Percentiles rank a stretch among this genome's conserved stretches.
These are phyloP conservation scores for Eucera pruinosa DNA, from an alignment of 2,888 invertebrate species.

Conservation along the genomic window DNA sequence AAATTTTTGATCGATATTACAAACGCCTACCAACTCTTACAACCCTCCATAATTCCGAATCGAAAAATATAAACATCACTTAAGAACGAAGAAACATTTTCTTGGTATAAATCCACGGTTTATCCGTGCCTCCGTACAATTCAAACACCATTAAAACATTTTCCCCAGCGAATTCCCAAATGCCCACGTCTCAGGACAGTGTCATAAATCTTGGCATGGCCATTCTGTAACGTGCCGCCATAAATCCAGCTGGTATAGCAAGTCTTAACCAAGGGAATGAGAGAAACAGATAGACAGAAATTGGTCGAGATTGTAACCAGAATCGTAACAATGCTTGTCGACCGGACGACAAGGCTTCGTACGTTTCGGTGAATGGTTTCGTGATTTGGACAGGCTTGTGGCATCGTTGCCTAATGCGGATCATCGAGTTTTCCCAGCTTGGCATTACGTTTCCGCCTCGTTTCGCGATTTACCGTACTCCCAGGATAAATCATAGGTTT, in stretches of 20 bases:
- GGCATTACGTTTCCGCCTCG: slow-evolving; percentile 55
- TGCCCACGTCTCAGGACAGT: not conserved
- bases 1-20: too few species aligned
- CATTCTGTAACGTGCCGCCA: not conserved
- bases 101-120: too few species aligned
- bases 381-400: slow-evolving; percentile 48
- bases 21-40: too few species aligned
- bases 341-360: slow-evolving; percentile 31
- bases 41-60: too few species aligned
- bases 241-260: not conserved
- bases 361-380: slow-evolving; percentile 44
- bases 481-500: slow-evolving; percentile 61
- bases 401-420: slow-evolving; percentile 68
- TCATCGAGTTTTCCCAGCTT: slow-evolving; percentile 65
- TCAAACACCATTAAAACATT: not conserved
- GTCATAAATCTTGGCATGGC: not conserved
- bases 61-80: too few species aligned
- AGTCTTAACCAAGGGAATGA: slow-evolving; percentile 4
- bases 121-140: too few species aligned
- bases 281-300: slow-evolving; percentile 11
- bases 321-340: slow-evolving; percentile 30
- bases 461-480: slow-evolving; percentile 35
- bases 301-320: slow-evolving; percentile 8
- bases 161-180: not conserved
- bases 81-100: too few species aligned